Conservation (phyloP, 2,888 invertebrate genomes). For the Sympetrum striolatum region DNA sequence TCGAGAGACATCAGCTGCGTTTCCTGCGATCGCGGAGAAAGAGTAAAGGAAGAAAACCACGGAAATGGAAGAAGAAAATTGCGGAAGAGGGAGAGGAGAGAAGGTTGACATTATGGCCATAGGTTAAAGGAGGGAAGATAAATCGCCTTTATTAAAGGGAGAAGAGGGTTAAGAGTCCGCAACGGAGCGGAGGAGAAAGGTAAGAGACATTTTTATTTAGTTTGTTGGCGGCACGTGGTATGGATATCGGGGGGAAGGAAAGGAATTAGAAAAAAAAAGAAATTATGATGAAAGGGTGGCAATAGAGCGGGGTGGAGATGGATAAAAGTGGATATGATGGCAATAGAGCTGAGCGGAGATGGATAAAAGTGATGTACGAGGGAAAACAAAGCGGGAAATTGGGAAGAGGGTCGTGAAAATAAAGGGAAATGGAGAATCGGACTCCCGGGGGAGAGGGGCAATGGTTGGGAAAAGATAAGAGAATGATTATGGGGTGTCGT, state of each 20-base stretch:
- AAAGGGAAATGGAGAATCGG: neutral
- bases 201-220: neutral
- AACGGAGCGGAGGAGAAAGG: neutral
- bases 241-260: neutral
- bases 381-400: neutral
- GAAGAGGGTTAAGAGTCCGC: neutral
- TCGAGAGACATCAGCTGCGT: too few relatives aligned
- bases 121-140: constrained; percentile 8
- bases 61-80: neutral
- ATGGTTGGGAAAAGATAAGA: too few relatives aligned
- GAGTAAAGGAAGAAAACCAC: too few relatives aligned
- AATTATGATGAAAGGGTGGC: neutral
- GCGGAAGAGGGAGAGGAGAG: neutral
- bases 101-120: neutral
- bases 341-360: neutral
- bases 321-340: neutral
- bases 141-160: constrained; percentile 33
- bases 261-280: neutral
- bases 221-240: neutral
- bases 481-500: too few relatives aligned
- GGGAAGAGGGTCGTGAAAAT: neutral
- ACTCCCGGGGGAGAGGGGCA: too few relatives aligned
- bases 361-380: neutral
- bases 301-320: neutral
- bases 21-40: too few relatives aligned